These are phyloP conservation scores for Lophotriccus pileatus DNA, from an alignment of 2,797 vertebrate species.

Conservation along the genomic window DNA sequence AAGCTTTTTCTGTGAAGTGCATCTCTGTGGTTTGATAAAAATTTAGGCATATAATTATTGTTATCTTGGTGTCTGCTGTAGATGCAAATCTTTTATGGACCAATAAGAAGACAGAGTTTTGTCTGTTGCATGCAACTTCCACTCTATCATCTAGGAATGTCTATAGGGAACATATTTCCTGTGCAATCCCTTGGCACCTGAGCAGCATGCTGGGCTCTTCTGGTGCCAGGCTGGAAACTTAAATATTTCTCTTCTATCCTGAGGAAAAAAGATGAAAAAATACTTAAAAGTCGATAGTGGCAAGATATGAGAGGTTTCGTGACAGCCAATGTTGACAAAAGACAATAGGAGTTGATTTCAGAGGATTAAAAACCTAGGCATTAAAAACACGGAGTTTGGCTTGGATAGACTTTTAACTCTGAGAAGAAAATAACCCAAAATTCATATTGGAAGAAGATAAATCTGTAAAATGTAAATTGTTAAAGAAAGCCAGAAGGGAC, in stretches of 20 bases:
- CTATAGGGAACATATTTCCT: not conserved
- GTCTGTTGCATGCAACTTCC: not conserved
- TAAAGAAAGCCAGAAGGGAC: not conserved
- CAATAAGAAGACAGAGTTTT: constrained; percentile 22
- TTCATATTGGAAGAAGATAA: not conserved
- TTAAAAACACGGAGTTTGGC: not conserved
- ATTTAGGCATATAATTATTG: constrained; percentile 11
- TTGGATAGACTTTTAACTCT: not conserved
- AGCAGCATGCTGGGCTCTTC: not conserved
- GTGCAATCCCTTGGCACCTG: not conserved
- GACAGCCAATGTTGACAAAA: not conserved
- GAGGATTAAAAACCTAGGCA: not conserved
- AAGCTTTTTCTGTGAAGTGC: not conserved
- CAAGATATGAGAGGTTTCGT: not conserved
- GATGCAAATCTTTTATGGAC: constrained; percentile 30
- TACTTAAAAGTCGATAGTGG: not conserved
- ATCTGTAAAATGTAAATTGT: not conserved
- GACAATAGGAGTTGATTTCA: not conserved
- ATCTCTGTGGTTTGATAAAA: constrained; percentile 9
- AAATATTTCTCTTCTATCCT: not conserved
- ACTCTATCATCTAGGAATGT: not conserved
- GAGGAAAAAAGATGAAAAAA: not conserved
- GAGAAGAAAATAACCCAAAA: not conserved
- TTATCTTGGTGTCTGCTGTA: not conserved
- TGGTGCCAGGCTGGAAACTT: not conserved